These are phyloP conservation scores for Sinocyclocheilus maitianheensis DNA, from an alignment of 2,113 vertebrate species.

Conservation along the genomic window DNA sequence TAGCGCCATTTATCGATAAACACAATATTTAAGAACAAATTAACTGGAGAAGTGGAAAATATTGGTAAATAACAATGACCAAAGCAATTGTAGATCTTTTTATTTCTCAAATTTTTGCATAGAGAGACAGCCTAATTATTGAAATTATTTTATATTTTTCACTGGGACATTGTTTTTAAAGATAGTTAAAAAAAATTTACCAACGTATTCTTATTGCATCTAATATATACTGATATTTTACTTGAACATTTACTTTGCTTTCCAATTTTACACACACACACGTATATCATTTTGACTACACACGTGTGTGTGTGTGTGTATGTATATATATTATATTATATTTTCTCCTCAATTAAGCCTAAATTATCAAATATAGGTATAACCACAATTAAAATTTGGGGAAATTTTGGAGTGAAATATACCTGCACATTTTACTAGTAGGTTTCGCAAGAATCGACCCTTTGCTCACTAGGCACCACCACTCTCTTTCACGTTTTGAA, in stretches of 20 bases:
- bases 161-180: neutral
- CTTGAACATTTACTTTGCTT: too few relatives aligned
- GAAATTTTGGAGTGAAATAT: neutral
- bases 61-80: neutral
- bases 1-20: neutral
- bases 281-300: too few relatives aligned
- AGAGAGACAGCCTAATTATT: neutral
- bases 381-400: neutral
- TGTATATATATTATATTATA: too few relatives aligned
- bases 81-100: neutral
- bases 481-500: neutral
- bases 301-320: too few relatives aligned
- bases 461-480: neutral
- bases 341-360: neutral
- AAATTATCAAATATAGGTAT: neutral
- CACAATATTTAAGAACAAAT: neutral
- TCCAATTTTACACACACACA: too few relatives aligned
- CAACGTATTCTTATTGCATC: neutral
- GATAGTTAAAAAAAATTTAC: neutral
- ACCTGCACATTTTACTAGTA: neutral
- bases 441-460: neutral
- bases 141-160: neutral
- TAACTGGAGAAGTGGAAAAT: neutral
- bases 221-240: neutral
- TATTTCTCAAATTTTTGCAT: neutral